phyloP scores from a whole-genome alignment of 2,113 vertebrate genomes.

The Rafetus swinhoei region DNA sequence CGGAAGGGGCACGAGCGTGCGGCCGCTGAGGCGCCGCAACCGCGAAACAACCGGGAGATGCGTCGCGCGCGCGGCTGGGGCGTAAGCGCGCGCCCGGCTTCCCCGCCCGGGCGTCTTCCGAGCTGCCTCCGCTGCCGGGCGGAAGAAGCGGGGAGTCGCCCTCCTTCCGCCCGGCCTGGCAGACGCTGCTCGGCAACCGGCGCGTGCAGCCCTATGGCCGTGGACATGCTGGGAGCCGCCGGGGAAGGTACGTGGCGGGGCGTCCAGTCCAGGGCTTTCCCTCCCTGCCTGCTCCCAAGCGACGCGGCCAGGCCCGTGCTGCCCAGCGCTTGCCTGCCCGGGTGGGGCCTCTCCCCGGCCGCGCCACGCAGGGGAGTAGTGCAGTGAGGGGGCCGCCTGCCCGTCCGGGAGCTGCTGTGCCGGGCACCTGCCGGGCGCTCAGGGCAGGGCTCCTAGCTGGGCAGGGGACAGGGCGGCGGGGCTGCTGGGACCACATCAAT shows the following conservation, averaged over 20 bases:
- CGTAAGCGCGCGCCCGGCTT: background rate
- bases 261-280: no score
- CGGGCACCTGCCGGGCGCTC: background rate
- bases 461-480: background rate
- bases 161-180: background rate
- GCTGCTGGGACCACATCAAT: background rate
- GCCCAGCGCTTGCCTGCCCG: background rate
- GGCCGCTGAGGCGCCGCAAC: no score
- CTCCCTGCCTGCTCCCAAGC: background rate
- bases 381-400: background rate
- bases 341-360: background rate
- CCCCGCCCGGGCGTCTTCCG: background rate
- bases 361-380: no score
- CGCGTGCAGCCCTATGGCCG: background rate
- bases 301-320: background rate
- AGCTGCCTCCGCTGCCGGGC: background rate
- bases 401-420: no score
- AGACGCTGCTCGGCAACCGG: slow-evolving; percentile 22
- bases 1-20: no score
- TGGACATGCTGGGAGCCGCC: background rate
- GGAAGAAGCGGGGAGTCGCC: background rate
- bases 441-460: background rate
- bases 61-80: no score
- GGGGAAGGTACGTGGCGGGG: slow-evolving; percentile 46
- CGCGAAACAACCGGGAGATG: no score